Evolutionary conservation across 1,140 invertebrate genomes (phyloP).

Genomic region (Pseudomyrmex concolor): DNA sequence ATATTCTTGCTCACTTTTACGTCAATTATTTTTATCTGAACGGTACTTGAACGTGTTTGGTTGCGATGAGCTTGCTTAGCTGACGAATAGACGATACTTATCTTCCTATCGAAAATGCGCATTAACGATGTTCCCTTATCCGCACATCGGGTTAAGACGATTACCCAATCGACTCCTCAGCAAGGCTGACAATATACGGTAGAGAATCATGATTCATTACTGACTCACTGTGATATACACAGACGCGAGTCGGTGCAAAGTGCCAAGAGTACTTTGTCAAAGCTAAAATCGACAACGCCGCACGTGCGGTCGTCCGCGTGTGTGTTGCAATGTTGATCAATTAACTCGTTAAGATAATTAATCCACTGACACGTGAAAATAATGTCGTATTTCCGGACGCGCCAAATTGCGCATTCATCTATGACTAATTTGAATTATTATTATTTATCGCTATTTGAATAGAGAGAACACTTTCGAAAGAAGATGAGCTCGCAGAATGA

Average conservation of each 20-base stretch:
- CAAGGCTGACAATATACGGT: slow-evolving; percentile 37
- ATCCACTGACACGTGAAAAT: slow-evolving; percentile 38
- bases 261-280: slow-evolving; percentile 53
- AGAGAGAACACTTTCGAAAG: neutral
- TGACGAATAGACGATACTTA: slow-evolving; percentile 15
- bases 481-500: neutral
- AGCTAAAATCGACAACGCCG: slow-evolving; percentile 51
- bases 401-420: slow-evolving; percentile 1
- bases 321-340: slow-evolving; percentile 39
- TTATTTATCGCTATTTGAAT: neutral
- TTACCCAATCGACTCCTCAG: slow-evolving; percentile 56
- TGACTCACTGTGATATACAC: slow-evolving; percentile 56
- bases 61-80: neutral
- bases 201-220: slow-evolving; percentile 50
- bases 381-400: slow-evolving; percentile 12
- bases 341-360: slow-evolving; percentile 44
- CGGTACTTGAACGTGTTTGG: neutral
- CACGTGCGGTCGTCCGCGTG: slow-evolving; percentile 34
- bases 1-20: neutral
- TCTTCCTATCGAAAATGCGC: slow-evolving; percentile 36
- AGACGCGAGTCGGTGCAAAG: slow-evolving; percentile 45
- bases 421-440: slow-evolving; percentile 26
- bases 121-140: slow-evolving; percentile 39
- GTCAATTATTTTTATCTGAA: slow-evolving; percentile 12
- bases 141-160: slow-evolving; percentile 58